phyloP scores from a whole-genome alignment of 2,113 vertebrate genomes.

The Nycticryphes semicollaris region DNA sequence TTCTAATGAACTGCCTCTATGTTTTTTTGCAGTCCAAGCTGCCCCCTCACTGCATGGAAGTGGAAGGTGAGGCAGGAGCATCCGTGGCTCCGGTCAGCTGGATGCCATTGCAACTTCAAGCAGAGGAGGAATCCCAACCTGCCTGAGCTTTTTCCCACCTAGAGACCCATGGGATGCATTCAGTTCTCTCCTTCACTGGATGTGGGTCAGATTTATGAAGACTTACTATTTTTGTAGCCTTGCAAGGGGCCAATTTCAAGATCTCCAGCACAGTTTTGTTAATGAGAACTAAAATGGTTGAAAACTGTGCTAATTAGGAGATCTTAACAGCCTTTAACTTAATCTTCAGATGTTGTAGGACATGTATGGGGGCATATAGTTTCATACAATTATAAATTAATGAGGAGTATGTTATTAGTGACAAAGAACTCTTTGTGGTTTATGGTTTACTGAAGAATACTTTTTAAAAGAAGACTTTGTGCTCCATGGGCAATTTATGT shows the following conservation, averaged over 20 bases:
- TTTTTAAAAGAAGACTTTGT: slow-evolving; percentile 25
- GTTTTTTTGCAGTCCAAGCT: not conserved
- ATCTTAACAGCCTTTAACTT: not conserved
- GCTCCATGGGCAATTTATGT: not conserved
- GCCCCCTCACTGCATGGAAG: not conserved
- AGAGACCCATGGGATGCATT: not conserved
- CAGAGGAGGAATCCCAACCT: not conserved
- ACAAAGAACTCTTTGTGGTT: slow-evolving; percentile 33
- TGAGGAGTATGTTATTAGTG: not conserved
- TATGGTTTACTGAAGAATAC: not conserved
- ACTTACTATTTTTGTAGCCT: not conserved
- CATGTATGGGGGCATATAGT: not conserved
- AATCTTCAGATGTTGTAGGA: not conserved
- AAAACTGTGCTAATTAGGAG: slow-evolving; percentile 3
- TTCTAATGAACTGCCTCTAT: not conserved
- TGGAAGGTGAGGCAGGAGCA: not conserved
- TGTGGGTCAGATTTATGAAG: not conserved
- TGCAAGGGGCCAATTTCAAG: not conserved
- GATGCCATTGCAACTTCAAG: not conserved
- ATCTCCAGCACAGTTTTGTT: not conserved
- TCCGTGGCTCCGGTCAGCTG: not conserved
- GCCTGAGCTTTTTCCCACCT: not conserved
- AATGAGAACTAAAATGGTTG: not conserved
- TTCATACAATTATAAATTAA: slow-evolving; percentile 30
- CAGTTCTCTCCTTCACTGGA: not conserved